Evolutionary conservation across 2,888 invertebrate species (phyloP), one percentile per base, ranked within the genome.

Genomic region (Tiphia femorata): DNA sequence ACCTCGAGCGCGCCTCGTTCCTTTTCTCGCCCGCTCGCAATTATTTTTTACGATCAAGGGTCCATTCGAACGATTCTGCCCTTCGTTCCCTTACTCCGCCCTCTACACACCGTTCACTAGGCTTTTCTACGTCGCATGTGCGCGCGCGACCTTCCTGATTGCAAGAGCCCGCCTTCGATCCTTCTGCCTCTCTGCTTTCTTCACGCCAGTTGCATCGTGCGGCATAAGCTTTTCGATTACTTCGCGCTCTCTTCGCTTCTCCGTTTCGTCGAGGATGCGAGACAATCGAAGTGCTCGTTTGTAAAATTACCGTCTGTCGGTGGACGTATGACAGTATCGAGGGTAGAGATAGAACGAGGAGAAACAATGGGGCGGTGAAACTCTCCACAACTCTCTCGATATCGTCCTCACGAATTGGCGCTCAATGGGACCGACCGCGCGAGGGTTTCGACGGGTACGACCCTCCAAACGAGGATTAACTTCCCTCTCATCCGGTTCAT

Each of bases 31-130:
- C 64, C 64, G 73, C 72, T 79, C 76, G 79, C 77, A 78, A 81
- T 80, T 79, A 81, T 76, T 79, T 81, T 80, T 78, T 68, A 78
- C 78, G 77, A 78, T 77, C 73, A 78, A 79, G 79, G 21, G n/a
- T 16, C 19, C 33, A 12, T 12, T 14, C 27, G 12, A 23, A 23
- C 49, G 47, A 17, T 12, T 5, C 14, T 33, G 4, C 33, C 4
- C 10, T 33, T n/a, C n/a, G 4, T 12, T 33, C n/a, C 14, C 4
- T n/a, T 33, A 8, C n/a, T 33, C 33, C 33, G 10, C 4, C 41
- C 23, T 23, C 12, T 17, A 6, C 8, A 19, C 6, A 7, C 27
- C 33, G 33, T 33, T 12, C 29, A 29, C 3, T 12, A n/a, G 4
- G 33, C 38, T 38, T 38, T 38, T 38, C 10, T 27, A 27, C 14